Percentiles rank a stretch among this genome's conserved stretches.
These are phyloP conservation scores for Elegia similella DNA, from an alignment of 2,888 invertebrate genomes.

Conservation along the genomic window DNA sequence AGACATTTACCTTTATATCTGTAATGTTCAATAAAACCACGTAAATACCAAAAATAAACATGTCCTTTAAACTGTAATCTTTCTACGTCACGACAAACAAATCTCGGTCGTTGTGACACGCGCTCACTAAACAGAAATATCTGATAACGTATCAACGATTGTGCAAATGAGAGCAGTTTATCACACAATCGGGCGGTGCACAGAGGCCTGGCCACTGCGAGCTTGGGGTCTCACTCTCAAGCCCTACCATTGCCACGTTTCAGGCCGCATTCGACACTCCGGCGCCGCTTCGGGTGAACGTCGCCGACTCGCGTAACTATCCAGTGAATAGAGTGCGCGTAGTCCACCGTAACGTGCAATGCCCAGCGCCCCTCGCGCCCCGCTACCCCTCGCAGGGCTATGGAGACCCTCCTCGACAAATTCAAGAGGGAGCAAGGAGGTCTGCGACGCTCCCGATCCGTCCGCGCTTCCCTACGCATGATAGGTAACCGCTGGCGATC, in stretches of 20 bases:
- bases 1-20: too few species aligned
- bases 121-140: slow-evolving; percentile 60
- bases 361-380: slow-evolving; percentile 67
- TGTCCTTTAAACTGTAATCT: slow-evolving; percentile 42
- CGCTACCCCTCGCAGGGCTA: slow-evolving; percentile 69
- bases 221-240: slow-evolving; percentile 42
- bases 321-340: slow-evolving; percentile 75
- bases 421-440: slow-evolving; percentile 76
- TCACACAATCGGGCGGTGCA: slow-evolving; percentile 45
- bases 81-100: slow-evolving; percentile 62
- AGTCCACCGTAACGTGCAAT: slow-evolving; percentile 75
- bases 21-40: background rate
- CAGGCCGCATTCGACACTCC: slow-evolving; percentile 65
- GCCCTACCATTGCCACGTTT: slow-evolving; percentile 59
- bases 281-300: slow-evolving; percentile 75
- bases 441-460: slow-evolving; percentile 84
- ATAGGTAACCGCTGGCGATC: slow-evolving; percentile 84
- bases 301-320: slow-evolving; percentile 76
- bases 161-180: slow-evolving; percentile 75
- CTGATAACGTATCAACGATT: slow-evolving; percentile 69
- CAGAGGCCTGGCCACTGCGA: slow-evolving; percentile 53
- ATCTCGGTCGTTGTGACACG: slow-evolving; percentile 68
- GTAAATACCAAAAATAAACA: slow-evolving; percentile 22
- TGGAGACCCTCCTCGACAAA: slow-evolving; percentile 78
- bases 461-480: slow-evolving; percentile 85